Conservation (phyloP, 2,113 vertebrate genomes). For the Ranitomeya imitator region DNA sequence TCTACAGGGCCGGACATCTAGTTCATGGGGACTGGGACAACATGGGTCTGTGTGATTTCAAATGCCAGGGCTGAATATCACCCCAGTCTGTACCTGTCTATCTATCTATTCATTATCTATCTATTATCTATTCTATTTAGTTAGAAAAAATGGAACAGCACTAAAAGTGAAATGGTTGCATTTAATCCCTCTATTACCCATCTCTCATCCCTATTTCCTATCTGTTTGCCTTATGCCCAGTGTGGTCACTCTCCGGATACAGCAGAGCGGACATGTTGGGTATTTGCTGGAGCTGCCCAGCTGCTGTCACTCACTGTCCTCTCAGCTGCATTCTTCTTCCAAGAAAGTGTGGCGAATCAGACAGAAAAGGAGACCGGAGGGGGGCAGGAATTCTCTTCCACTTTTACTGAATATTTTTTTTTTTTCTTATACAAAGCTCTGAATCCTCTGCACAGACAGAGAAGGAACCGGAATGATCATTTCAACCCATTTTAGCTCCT, state of each 20-base stretch:
- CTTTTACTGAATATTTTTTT: background rate
- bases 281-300: background rate
- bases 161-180: too few relatives aligned
- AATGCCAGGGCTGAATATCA: too few relatives aligned
- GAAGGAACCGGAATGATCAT: too few relatives aligned
- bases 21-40: too few relatives aligned
- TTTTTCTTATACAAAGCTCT: too few relatives aligned
- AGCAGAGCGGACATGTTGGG: background rate
- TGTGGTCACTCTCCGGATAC: background rate
- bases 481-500: too few relatives aligned
- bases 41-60: too few relatives aligned
- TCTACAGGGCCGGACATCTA: too few relatives aligned
- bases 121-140: background rate
- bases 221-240: too few relatives aligned
- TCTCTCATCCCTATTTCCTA: too few relatives aligned
- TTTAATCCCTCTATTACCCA: too few relatives aligned
- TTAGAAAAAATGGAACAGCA: too few relatives aligned
- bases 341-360: conserved; percentile 53
- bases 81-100: background rate
- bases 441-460: background rate
- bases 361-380: conserved; percentile 18
- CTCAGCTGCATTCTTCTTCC: background rate
- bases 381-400: conserved; percentile 42
- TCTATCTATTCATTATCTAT: conserved; percentile 1
- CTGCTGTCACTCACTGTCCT: background rate